These are phyloP conservation scores for Luperina testacea DNA, from an alignment of 2,888 invertebrate species.

Conservation along the genomic window DNA sequence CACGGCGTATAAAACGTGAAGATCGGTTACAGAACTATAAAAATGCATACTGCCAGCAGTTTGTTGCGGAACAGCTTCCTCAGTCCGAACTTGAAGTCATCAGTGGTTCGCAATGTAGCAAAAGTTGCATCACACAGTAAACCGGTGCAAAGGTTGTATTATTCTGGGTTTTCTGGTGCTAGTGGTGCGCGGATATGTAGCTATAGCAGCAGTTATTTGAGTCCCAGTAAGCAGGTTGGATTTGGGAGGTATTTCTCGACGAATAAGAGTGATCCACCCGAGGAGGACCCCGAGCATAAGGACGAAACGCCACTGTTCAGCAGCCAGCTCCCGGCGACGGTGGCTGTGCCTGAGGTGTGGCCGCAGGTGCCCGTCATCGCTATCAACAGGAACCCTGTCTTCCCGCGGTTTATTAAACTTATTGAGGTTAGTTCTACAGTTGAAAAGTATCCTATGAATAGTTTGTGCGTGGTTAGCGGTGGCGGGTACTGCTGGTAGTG, in stretches of 20 bases:
- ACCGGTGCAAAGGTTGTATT: slow-evolving; percentile 74
- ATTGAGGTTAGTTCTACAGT: slow-evolving; percentile 92
- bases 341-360: slow-evolving; percentile 98
- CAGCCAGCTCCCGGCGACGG: slow-evolving; percentile 94
- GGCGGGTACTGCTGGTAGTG: not conserved
- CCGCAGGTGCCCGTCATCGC: slow-evolving; percentile 99
- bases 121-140: slow-evolving; percentile 87
- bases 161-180: slow-evolving; percentile 59
- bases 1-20: slow-evolving; percentile 52
- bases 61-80: slow-evolving; percentile 80
- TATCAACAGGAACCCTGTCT: slow-evolving; percentile 98
- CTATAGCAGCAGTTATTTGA: slow-evolving; percentile 68
- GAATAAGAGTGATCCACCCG: slow-evolving; percentile 82
- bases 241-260: slow-evolving; percentile 79
- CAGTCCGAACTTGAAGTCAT: slow-evolving; percentile 79
- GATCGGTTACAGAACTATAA: slow-evolving; percentile 54
- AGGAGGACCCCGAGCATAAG: slow-evolving; percentile 80
- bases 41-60: slow-evolving; percentile 84
- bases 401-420: slow-evolving; percentile 99
- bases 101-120: slow-evolving; percentile 79
- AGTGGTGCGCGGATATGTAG: slow-evolving; percentile 72
- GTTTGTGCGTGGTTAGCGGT: not conserved
- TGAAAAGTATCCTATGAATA: not conserved
- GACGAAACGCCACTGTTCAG: slow-evolving; percentile 87
- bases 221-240: slow-evolving; percentile 59